Evolutionary conservation across 2,113 vertebrate species (phyloP).

Genomic region (Herpetotheres cachinnans): DNA sequence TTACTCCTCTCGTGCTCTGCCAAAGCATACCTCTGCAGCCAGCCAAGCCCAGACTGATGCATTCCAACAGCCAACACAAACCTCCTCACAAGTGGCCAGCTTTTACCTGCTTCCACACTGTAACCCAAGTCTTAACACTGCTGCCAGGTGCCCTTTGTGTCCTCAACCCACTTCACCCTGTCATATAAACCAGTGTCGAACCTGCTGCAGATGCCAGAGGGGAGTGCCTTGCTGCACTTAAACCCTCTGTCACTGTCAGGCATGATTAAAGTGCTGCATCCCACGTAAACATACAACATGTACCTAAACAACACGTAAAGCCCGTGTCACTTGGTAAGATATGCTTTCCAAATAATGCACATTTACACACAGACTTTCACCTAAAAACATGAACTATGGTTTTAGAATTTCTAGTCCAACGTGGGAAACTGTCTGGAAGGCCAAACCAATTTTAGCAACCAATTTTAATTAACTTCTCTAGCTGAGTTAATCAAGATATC

Average conservation of each 20-base stretch:
- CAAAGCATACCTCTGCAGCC: not conserved
- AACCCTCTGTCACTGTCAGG: not conserved
- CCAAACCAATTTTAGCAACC: conserved; percentile 25
- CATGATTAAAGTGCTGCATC: rapidly evolving
- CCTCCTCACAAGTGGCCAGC: not conserved
- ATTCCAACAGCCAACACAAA: not conserved
- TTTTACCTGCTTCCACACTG: not conserved
- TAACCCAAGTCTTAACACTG: rapidly evolving
- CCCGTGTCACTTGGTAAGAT: rapidly evolving
- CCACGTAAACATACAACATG: rapidly evolving
- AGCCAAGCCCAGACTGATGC: not conserved
- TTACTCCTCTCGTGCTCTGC: not conserved
- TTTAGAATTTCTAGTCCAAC: not conserved
- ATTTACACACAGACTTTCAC: not conserved
- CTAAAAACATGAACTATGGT: not conserved
- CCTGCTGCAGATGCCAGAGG: too few species aligned
- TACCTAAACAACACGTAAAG: rapidly evolving
- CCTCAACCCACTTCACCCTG: not conserved
- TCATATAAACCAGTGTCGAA: not conserved
- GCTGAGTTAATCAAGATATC: conserved; percentile 56
- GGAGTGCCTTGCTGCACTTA: not conserved
- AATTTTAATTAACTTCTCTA: conserved; percentile 57
- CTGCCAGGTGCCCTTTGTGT: not conserved
- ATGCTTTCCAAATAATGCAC: rapidly evolving
- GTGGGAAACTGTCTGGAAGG: not conserved